phyloP scores from a whole-genome alignment of 2,113 vertebrate genomes.

The Gnathochromis pfefferi region DNA sequence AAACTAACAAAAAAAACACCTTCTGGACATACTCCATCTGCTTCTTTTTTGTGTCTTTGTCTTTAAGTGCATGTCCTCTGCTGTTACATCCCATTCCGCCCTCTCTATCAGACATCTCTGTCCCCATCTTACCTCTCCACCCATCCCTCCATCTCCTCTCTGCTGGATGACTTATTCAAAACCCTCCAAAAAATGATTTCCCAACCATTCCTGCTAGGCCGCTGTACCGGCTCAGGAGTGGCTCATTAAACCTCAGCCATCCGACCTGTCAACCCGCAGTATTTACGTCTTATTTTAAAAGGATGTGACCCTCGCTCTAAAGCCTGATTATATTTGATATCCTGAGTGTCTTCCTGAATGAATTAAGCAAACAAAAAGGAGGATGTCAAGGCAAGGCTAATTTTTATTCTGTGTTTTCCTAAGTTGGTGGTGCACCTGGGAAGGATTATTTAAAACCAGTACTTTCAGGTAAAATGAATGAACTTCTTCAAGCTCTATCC shows the following conservation, averaged over 20 bases:
- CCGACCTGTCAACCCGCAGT: not conserved
- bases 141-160: conserved; percentile 12
- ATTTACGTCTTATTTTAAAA: not conserved
- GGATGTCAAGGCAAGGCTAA: accelerated
- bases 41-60: not conserved
- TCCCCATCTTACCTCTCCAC: not conserved
- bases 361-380: not conserved
- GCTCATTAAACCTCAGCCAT: not conserved
- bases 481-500: not conserved
- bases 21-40: conserved; percentile 14
- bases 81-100: conserved; percentile 23
- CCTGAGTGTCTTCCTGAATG: not conserved
- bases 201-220: not conserved
- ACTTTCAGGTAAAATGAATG: not conserved
- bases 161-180: conserved; percentile 1
- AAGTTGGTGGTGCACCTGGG: not conserved
- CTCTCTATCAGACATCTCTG: conserved; percentile 16
- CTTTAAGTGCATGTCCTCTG: conserved; percentile 14
- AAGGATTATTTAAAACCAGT: not conserved
- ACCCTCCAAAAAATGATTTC: not conserved
- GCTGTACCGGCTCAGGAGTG: not conserved
- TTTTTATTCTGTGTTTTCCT: not conserved
- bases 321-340: not conserved
- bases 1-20: not conserved
- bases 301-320: not conserved